Base-by-base conservation (phyloP, 2,113 vertebrate genomes). In the Furnarius figulus region DNA sequence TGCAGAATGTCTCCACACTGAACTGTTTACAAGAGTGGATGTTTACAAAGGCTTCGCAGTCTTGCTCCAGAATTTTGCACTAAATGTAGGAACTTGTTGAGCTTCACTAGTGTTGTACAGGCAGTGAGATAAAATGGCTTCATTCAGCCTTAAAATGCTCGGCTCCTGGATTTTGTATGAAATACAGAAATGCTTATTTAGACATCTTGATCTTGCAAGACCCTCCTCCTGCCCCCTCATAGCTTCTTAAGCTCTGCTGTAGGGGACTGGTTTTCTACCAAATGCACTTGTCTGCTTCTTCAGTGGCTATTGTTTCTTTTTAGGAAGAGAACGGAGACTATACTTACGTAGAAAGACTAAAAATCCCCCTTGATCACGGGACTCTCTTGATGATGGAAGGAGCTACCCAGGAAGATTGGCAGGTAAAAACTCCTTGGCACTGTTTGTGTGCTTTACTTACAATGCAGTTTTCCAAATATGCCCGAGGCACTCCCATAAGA, bases 311-410 rank as follows among this genome's bases (percentile, higher is more conserved):
- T 85, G 25, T 88, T 91, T 82, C 90, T 80, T 96, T 97, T 62
- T 87, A 99, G 99, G 99, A 99, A 78, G 99, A 99, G 47, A 95
- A 98, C 5, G 98, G 98, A 25, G 99, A 99, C 92, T 99, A 98
- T 96, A 99, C 98, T 0, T 99, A 99, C 0, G 97, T 98, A 81
- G 98, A 99, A 83, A 98, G 93, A 71, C 78, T 99, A 24, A 98
- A 94, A 66, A 98, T 99, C 65, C 99, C 99, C 18, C 97, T 99
- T 81, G 97, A 96, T 87, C 99, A 99, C 0, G 99, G 99, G n/a
- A 98, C 98, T 33, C 98, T 99, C 70, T 93, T 99, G 78, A n/a
- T 99, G 58, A 99, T 99, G 99, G 98, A 99, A 67, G 99, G 99
- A 87, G 98, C 99, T 19, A 99, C 98, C 0, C 99, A 99, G 92